phyloP scores from a whole-genome alignment of 2,888 invertebrate genomes.

The Andrena flavipes region DNA sequence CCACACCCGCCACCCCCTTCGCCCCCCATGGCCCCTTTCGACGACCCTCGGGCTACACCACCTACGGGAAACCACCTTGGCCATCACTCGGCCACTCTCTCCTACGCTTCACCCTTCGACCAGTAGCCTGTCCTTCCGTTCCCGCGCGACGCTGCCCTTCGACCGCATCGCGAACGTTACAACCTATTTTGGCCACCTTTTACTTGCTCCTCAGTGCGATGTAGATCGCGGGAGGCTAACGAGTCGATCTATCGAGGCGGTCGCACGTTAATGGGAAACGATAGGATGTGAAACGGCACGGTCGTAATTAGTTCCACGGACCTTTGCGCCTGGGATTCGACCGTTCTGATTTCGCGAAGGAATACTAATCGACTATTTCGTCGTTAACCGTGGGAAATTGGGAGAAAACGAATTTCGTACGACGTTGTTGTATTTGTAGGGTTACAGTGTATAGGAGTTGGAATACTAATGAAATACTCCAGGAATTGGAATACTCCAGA shows the following conservation, averaged over 20 bases:
- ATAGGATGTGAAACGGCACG: slow-evolving; percentile 4
- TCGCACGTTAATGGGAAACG: neutral
- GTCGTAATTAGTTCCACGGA: slow-evolving; percentile 11
- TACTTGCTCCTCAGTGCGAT: slow-evolving; percentile 33
- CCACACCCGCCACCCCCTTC: slow-evolving; percentile 48
- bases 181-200: slow-evolving; percentile 66
- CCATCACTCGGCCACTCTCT: slow-evolving; percentile 63
- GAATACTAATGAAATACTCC: no score
- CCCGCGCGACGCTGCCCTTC: slow-evolving; percentile 47
- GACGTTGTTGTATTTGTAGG: no score
- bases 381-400: neutral
- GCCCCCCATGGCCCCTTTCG: slow-evolving; percentile 38
- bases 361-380: neutral
- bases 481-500: no score
- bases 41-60: slow-evolving; percentile 65
- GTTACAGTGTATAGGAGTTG: no score
- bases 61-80: slow-evolving; percentile 74
- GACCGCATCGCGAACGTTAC: slow-evolving; percentile 67
- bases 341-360: neutral
- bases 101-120: slow-evolving; percentile 45
- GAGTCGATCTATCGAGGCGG: slow-evolving; percentile 1
- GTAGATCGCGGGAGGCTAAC: slow-evolving; percentile 32
- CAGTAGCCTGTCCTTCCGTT: slow-evolving; percentile 38
- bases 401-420: neutral
- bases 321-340: neutral